A percentile compares a stretch with the other conserved stretches of the same genome.
Conservation (phyloP, 2,888 invertebrate species). For the Adelognathus sp. region DNA sequence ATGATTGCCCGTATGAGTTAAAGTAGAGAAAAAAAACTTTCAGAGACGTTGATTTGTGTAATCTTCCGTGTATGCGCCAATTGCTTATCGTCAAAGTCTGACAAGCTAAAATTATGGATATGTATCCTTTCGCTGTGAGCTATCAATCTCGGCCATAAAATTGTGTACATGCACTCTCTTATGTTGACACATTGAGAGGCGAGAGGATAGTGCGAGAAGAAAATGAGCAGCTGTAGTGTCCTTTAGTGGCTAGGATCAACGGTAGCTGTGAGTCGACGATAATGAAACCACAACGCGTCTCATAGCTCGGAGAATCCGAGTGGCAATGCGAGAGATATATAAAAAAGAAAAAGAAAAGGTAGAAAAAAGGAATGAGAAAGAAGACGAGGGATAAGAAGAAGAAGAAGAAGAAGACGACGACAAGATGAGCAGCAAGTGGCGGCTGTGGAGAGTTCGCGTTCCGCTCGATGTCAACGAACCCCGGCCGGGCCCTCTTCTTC, state of each 20-base stretch:
- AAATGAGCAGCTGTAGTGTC: constrained; percentile 29
- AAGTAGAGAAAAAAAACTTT: too few relatives aligned
- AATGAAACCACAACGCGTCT: constrained; percentile 15
- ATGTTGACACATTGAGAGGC: background rate
- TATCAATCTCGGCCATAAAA: constrained; percentile 4
- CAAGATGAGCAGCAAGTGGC: constrained; percentile 54
- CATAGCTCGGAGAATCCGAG: background rate
- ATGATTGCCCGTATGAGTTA: constrained; percentile 13
- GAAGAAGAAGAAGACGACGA: constrained; percentile 43
- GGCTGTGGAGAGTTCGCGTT: constrained; percentile 72
- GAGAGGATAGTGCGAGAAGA: constrained; percentile 13
- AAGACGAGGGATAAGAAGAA: background rate
- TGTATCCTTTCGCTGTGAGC: constrained; percentile 32
- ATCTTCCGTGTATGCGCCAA: background rate
- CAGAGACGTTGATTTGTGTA: background rate
- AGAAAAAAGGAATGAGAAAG: background rate
- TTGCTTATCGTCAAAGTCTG: constrained; percentile 4
- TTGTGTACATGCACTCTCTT: constrained; percentile 5
- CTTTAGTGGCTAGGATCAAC: constrained; percentile 33
- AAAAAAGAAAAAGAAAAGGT: background rate
- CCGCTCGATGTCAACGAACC: constrained; percentile 76
- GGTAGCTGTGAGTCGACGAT: constrained; percentile 30
- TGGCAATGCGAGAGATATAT: background rate
- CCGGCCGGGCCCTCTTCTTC: constrained; percentile 40
- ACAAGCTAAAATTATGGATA: constrained; percentile 30